Percentiles rank a stretch among this genome's conserved stretches.
Conservation (phyloP, 1,140 invertebrate species). For the Paracyclopina nana region DNA sequence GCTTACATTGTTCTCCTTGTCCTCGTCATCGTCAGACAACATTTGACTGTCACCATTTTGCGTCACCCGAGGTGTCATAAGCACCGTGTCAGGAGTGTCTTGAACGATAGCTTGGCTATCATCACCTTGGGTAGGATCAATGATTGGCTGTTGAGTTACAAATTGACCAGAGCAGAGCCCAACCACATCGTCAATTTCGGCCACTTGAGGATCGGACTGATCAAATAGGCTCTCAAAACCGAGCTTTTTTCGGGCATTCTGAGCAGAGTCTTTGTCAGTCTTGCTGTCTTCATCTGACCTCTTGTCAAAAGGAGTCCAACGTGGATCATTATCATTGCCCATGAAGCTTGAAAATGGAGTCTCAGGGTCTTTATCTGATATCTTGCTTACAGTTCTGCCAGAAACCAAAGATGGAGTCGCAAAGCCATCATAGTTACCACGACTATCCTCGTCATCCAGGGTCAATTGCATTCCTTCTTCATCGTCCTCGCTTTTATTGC, state of each 20-base stretch:
- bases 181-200: conserved; percentile 24
- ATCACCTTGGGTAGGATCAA: conserved; percentile 20
- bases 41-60: conserved; percentile 26
- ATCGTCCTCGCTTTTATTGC: conserved; percentile 26
- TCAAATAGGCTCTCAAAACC: conserved; percentile 15
- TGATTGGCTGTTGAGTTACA: conserved; percentile 23
- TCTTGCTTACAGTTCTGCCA: background rate
- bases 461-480: conserved; percentile 19
- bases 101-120: conserved; percentile 31
- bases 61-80: conserved; percentile 22
- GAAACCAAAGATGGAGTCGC: background rate
- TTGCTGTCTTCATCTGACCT: conserved; percentile 10
- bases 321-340: conserved; percentile 22
- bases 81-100: conserved; percentile 22
- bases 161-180: conserved; percentile 29
- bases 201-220: conserved; percentile 3
- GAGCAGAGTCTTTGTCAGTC: conserved; percentile 20
- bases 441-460: conserved; percentile 14
- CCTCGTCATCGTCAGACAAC: conserved; percentile 19
- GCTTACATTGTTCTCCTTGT: background rate
- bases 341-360: conserved; percentile 6
- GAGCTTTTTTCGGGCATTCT: conserved; percentile 17
- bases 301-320: conserved; percentile 23
- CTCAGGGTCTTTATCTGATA: conserved; percentile 21
- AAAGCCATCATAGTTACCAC: background rate